phyloP scores from a whole-genome alignment of 2,797 vertebrate species.

The Bufotes viridis region DNA sequence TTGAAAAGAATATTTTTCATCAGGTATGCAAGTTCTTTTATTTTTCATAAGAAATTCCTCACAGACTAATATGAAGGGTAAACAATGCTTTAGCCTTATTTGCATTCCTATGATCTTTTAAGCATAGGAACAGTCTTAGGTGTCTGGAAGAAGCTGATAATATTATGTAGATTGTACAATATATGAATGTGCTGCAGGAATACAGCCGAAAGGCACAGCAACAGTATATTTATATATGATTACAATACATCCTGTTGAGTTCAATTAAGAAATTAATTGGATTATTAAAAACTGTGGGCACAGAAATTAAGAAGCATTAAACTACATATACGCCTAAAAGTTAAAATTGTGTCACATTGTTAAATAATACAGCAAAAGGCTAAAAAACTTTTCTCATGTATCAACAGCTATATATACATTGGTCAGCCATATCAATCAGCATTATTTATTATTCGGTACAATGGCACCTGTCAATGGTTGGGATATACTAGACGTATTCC shows the following conservation, averaged over 20 bases:
- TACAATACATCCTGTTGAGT: background rate
- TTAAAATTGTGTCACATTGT: background rate
- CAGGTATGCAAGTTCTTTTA: background rate
- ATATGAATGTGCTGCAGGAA: constrained; percentile 28
- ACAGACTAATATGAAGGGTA: background rate
- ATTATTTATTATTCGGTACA: no score
- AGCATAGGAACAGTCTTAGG: constrained; percentile 36
- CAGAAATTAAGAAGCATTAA: background rate
- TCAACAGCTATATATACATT: background rate
- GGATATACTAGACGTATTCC: no score
- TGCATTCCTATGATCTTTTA: constrained; percentile 48
- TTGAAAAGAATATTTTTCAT: no score
- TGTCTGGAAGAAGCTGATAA: constrained; percentile 55
- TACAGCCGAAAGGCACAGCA: background rate
- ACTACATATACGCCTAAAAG: background rate
- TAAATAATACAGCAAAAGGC: background rate
- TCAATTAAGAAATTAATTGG: constrained; percentile 3
- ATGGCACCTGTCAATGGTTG: no score
- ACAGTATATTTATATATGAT: constrained; percentile 21
- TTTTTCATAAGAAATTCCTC: background rate
- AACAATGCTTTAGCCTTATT: constrained; percentile 32
- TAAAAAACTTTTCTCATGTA: no score
- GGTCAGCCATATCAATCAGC: no score
- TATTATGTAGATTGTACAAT: background rate
- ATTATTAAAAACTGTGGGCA: background rate